Evolutionary conservation across 2,113 vertebrate species (phyloP).

Genomic region (Cottus gobio): DNA sequence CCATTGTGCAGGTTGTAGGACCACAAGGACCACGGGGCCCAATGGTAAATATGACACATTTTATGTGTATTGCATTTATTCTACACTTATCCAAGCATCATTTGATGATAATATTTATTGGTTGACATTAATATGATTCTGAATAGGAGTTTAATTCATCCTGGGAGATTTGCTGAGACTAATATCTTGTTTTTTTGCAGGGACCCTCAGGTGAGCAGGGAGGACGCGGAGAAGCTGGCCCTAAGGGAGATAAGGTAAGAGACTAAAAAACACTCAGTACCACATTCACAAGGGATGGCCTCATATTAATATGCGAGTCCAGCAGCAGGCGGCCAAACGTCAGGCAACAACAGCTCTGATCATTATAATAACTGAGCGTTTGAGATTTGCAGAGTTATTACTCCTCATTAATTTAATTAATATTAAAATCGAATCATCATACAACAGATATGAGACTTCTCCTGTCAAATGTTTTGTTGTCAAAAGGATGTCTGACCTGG

Average conservation of each 20-base stretch:
- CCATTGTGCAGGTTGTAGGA: constrained; percentile 87
- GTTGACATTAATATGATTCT: neutral
- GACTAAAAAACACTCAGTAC: neutral
- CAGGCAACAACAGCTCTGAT: neutral
- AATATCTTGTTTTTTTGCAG: constrained; percentile 72
- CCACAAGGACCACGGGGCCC: constrained; percentile 92
- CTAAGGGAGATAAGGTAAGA: constrained; percentile 91
- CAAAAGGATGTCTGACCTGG: constrained; percentile 4
- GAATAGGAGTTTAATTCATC: neutral
- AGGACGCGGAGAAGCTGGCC: constrained; percentile 87
- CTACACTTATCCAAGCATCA: neutral
- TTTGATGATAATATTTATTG: neutral
- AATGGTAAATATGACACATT: constrained; percentile 83
- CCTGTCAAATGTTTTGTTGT: neutral
- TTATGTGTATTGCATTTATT: neutral
- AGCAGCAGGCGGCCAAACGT: neutral
- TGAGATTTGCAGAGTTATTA: neutral
- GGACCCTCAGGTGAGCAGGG: constrained; percentile 93
- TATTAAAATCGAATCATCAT: constrained; percentile 1
- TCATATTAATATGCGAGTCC: neutral
- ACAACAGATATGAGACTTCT: neutral
- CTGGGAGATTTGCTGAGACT: constrained; percentile 16
- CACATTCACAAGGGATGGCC: neutral
- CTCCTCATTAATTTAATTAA: too few species aligned
- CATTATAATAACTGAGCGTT: neutral